These are phyloP conservation scores for Fukomys damarensis DNA, from an alignment of 2,113 vertebrate species.

Conservation along the genomic window DNA sequence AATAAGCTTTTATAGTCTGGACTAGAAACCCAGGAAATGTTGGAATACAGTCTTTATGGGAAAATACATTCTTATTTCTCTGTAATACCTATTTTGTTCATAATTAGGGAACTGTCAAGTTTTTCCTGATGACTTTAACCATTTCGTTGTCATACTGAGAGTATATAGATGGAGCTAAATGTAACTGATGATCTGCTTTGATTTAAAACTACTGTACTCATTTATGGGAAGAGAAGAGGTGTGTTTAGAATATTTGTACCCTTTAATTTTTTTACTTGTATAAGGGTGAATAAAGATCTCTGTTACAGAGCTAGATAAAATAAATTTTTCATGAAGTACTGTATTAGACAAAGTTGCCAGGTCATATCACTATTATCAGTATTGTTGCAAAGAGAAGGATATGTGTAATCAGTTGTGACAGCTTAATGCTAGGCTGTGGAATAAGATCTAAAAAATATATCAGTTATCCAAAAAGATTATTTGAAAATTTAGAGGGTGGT, in stretches of 20 bases:
- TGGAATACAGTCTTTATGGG: not conserved
- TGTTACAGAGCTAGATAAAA: not conserved
- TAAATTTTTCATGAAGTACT: slow-evolving; percentile 13
- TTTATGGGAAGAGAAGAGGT: not conserved
- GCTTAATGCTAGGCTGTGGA: not conserved
- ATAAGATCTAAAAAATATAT: not conserved
- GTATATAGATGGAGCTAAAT: not conserved
- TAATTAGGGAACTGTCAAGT: not conserved
- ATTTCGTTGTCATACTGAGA: not conserved
- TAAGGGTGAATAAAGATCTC: not conserved
- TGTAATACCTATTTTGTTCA: not conserved
- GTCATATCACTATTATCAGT: not conserved
- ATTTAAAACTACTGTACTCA: not conserved
- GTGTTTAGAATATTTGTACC: not conserved
- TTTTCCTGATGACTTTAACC: not conserved
- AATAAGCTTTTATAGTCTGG: not conserved
- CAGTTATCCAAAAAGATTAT: slow-evolving; percentile 3
- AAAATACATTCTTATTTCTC: slow-evolving; percentile 31
- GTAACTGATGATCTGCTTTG: not conserved
- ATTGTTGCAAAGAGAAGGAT: not conserved
- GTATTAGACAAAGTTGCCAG: not conserved
- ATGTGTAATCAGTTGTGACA: not conserved
- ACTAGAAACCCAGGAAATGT: not conserved
- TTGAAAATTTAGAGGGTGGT: not conserved
- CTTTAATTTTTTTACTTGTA: not conserved